Conservation (phyloP, 2,113 vertebrate genomes). For the Corythoichthys intestinalis region DNA sequence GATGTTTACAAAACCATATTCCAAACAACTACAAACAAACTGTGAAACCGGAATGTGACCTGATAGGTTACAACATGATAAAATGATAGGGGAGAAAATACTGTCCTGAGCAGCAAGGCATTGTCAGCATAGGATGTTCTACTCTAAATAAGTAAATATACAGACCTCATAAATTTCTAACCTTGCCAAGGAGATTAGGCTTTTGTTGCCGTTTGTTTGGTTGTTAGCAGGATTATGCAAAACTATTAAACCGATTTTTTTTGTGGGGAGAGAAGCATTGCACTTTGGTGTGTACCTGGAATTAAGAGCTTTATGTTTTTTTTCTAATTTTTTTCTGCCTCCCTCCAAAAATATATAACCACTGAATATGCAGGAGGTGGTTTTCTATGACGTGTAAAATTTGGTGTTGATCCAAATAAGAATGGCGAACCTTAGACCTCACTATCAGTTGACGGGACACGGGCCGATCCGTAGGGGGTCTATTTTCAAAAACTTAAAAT, state of each 20-base stretch:
- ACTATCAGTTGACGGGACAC: no score
- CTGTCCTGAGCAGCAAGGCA: conserved; percentile 31
- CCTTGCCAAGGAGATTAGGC: background rate
- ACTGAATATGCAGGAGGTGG: background rate
- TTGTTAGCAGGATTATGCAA: conserved; percentile 6
- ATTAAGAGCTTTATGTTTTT: background rate
- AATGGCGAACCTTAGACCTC: background rate
- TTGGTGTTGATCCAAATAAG: background rate
- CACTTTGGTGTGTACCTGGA: background rate
- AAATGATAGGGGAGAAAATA: conserved; percentile 16
- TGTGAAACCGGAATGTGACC: conserved; percentile 26
- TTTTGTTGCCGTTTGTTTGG: background rate
- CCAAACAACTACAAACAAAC: background rate
- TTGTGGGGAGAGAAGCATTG: background rate
- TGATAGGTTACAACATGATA: conserved; percentile 16
- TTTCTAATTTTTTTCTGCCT: background rate
- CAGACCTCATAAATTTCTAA: background rate
- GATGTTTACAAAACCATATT: background rate
- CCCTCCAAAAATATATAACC: background rate
- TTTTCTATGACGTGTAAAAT: background rate
- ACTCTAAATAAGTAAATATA: background rate
- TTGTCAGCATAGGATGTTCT: background rate
- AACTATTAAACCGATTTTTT: background rate
- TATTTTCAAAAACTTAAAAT: no score
- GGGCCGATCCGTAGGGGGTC: no score